Conservation (phyloP, 1,140 invertebrate species). For the Calosoma granatense region DNA sequence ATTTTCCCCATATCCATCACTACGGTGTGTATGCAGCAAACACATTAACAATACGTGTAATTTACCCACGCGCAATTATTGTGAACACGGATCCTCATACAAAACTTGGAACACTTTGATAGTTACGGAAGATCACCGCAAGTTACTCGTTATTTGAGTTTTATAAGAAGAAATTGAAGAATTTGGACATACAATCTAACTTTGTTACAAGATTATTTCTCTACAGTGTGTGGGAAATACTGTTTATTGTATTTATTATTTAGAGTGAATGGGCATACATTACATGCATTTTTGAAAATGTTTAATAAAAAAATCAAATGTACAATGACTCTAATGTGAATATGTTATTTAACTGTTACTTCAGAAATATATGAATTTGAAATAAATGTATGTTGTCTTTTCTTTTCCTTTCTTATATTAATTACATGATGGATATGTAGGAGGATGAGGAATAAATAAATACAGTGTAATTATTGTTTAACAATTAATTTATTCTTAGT, state of each 20-base stretch:
- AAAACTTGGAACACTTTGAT: background rate
- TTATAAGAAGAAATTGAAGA: slow-evolving; percentile 1
- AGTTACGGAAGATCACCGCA: background rate
- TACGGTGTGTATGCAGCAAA: background rate
- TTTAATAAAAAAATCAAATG: too few relatives aligned
- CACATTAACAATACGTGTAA: background rate
- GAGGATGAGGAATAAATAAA: too few relatives aligned
- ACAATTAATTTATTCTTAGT: too few relatives aligned
- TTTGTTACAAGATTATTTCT: background rate
- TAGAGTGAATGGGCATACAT: background rate
- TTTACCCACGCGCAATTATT: background rate
- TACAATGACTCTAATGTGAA: background rate
- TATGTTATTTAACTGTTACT: background rate
- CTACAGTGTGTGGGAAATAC: slow-evolving; percentile 7
- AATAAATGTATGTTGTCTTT: too few relatives aligned
- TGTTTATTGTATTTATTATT: slow-evolving; percentile 12
- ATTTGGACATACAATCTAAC: background rate
- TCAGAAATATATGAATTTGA: background rate
- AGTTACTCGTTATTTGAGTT: background rate
- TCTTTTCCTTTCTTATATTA: too few relatives aligned
- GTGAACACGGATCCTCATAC: slow-evolving; percentile 9
- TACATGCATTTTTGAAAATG: background rate
- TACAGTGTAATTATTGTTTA: too few relatives aligned
- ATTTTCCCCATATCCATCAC: background rate
- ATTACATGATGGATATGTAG: too few relatives aligned